These are phyloP conservation scores for Mizuhopecten yessoensis DNA, from an alignment of 1,140 invertebrate genomes.

Conservation along the genomic window DNA sequence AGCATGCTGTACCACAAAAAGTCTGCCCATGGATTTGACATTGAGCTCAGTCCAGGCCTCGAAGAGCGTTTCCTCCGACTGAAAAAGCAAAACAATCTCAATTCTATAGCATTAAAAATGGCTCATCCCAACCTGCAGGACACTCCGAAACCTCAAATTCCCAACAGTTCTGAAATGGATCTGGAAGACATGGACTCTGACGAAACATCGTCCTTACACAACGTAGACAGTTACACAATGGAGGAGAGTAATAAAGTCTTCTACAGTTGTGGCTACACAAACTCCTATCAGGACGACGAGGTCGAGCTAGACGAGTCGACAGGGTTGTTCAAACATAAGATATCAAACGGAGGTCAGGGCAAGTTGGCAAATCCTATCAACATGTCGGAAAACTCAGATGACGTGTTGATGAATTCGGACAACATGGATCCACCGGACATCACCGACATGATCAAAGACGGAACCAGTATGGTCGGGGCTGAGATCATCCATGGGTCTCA, in stretches of 20 bases:
- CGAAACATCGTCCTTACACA: neutral
- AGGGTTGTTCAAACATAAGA: conserved; percentile 55
- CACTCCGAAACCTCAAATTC: neutral
- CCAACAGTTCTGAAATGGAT: neutral
- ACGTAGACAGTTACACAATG: neutral
- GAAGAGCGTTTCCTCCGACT: conserved; percentile 78
- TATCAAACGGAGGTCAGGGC: neutral
- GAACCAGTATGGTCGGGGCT: conserved; percentile 53
- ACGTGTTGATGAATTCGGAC: neutral
- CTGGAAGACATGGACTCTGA: neutral
- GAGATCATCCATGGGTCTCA: conserved; percentile 56
- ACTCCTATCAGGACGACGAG: conserved; percentile 46
- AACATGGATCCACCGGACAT: neutral
- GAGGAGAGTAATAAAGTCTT: conserved; percentile 12
- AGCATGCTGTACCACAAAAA: conserved; percentile 79
- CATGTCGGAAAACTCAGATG: neutral
- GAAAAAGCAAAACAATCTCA: conserved; percentile 69
- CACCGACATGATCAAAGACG: conserved; percentile 43
- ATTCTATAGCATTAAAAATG: neutral
- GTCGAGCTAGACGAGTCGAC: conserved; percentile 54
- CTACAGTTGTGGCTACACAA: conserved; percentile 52
- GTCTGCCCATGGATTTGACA: conserved; percentile 75
- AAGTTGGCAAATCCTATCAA: neutral
- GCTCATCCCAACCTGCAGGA: neutral
- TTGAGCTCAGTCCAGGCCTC: conserved; percentile 78